Evolutionary conservation across 2,113 vertebrate genomes (phyloP), one percentile per base, ranked within the genome.

Genomic region (Epinephelus moara): DNA sequence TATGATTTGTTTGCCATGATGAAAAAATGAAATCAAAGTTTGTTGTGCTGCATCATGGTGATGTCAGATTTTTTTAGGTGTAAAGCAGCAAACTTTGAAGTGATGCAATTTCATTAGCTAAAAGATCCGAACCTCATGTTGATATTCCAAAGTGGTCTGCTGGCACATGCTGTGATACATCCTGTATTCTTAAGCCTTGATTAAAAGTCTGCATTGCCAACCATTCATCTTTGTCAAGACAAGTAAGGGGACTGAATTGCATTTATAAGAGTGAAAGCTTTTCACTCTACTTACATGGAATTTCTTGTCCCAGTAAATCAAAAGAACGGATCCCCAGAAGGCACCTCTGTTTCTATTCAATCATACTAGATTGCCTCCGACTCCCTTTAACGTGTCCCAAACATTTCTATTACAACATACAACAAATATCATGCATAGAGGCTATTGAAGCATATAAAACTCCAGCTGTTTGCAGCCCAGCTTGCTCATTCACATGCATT

Each of bases 211-310:
- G 30, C 78, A 83, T 71, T 75, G 78, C 70, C 69, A 89, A 72
- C 80, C 63, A 87, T 87, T 90, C 80, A 74, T 92, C 91, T 92
- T 84, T 84, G 73, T 85, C 81, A 73, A 80, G 75, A 74, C 71
- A 80, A 69, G 67, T 4, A 68, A 88, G 59, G 70, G 70, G 47
- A 64, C 77, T 86, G 75, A 85, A 86, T 72, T 81, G 76, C 76
- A 87, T 90, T 87, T 80, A 75, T 85, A 72, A 64, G 64, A 88
- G 79, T 50, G 30, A 88, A 88, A 63, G 79, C 77, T 86, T 91
- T 89, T 89, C 73, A 62, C 74, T 91, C 74, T 72, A 27, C 61
- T 78, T 74, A 68, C 78, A 85, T 84, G 57, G 61, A 75, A 62
- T 84, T 89, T 81, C 70, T 89, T 89, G 82, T 81, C 74, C 66